Percentiles rank a stretch among this genome's conserved stretches.
Conservation (phyloP, 2,113 vertebrate species). For the Oncorhynchus masou region DNA sequence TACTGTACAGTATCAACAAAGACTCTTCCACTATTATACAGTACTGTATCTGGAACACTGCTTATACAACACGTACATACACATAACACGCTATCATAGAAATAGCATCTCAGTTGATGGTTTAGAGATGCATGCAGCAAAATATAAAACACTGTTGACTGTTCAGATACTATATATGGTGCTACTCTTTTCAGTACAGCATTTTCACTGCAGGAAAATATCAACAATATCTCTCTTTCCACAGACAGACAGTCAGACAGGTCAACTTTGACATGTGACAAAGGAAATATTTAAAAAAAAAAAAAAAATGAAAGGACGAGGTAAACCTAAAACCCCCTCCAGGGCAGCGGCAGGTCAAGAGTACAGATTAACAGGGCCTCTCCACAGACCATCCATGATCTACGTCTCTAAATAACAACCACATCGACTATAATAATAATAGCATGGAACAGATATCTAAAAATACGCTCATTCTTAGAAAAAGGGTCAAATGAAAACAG, state of each 20-base stretch:
- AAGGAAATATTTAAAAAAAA: background rate
- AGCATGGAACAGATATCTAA: background rate
- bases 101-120: too few species aligned
- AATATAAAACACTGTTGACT: background rate
- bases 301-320: background rate
- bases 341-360: background rate
- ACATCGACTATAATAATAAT: too few species aligned
- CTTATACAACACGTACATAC: conserved; percentile 14
- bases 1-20: background rate
- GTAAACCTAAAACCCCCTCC: background rate
- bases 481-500: background rate
- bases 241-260: background rate
- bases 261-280: background rate
- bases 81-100: too few species aligned
- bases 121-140: too few species aligned
- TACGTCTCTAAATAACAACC: too few species aligned
- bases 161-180: background rate
- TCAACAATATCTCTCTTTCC: background rate
- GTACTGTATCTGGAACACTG: conserved; percentile 1
- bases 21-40: background rate
- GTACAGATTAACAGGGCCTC: too few species aligned
- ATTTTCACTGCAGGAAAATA: background rate
- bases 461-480: background rate
- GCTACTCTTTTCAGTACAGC: background rate
- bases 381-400: too few species aligned